Evolutionary conservation across 92 coral and sea anemone species (phyloP), one percentile per base, ranked within the genome.

Genomic region (Umimayanthus kanabou): DNA sequence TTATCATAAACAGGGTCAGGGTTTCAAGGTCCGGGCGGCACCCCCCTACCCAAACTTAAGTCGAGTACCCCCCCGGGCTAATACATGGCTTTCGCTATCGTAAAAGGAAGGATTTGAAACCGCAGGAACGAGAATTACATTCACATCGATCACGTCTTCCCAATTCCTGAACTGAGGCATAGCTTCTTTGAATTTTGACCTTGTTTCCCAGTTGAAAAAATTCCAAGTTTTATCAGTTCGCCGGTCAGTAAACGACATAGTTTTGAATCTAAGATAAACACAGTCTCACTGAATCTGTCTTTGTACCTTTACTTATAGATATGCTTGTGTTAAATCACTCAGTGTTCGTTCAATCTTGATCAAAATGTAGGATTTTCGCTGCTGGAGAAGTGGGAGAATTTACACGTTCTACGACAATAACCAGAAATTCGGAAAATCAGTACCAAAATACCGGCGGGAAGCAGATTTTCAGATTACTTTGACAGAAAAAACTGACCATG

Each of bases 171-270:
- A 66, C 23, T 39, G 13, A 26, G 28, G 26, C 11, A 82, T 33
- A 61, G 58, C 2, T 55, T 20, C 30, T 53, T 15, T 39, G 23
- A 5, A 22, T 25, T 15, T 26, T 67, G 47, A 23, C 61, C 76
- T 1, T 42, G 61, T 18, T 83, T 40, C 40, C 78, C 61, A 83
- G 77, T 70, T 69, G 78, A 83, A 83, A 70, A 29, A 42, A 15
- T 71, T 83, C 87, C 87, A 83, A 83, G 65, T 71, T 83, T 83
- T 83, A 83, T 83, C 87, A 83, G 87, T 45, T 83, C 28, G 22
- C 61, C 78, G 43, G 66, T n/a, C n/a, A n/a, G n/a, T n/a, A 43
- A 70, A 33, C 78, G 57, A 26, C 58, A 42, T 66, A 69, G 26
- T 39, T 64, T n/a, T 43, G 25, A 29, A 61, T 28, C 33, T 67